Evolutionary conservation across 2,797 vertebrate species (phyloP).

Genomic region (Rhinichthys osculus): DNA sequence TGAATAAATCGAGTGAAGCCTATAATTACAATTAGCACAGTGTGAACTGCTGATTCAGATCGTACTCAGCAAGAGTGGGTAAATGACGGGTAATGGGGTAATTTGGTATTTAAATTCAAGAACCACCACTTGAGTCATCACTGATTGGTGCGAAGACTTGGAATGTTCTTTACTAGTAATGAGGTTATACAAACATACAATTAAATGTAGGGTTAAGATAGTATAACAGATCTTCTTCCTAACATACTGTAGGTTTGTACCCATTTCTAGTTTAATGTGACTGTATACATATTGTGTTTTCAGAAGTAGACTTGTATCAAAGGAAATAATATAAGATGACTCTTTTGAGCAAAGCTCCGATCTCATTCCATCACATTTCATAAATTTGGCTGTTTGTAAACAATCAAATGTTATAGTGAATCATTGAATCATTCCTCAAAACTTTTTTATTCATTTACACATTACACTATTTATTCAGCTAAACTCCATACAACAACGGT

Average conservation of each 20-base stretch:
- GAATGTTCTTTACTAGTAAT: constrained; percentile 73
- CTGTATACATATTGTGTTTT: neutral
- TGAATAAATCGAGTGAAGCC: constrained; percentile 82
- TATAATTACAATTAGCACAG: constrained; percentile 88
- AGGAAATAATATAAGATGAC: neutral
- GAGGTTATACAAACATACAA: constrained; percentile 74
- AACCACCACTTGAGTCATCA: constrained; percentile 80
- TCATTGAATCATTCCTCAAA: neutral
- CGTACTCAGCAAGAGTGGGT: constrained; percentile 82
- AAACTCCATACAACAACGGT: neutral
- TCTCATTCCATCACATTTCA: neutral
- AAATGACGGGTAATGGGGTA: constrained; percentile 83
- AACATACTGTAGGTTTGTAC: constrained; percentile 5
- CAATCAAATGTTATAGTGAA: neutral
- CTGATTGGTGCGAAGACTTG: constrained; percentile 78
- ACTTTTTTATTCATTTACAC: neutral
- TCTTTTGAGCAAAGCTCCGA: neutral
- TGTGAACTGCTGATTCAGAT: constrained; percentile 84
- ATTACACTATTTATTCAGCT: neutral
- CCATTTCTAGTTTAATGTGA: neutral
- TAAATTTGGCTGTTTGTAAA: constrained; percentile 8
- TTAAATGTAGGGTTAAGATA: constrained; percentile 74
- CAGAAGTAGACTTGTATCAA: neutral
- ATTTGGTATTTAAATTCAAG: constrained; percentile 86
- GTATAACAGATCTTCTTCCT: constrained; percentile 1